phyloP scores from a whole-genome alignment of 2,113 vertebrate genomes.

The Perognathus longimembris region DNA sequence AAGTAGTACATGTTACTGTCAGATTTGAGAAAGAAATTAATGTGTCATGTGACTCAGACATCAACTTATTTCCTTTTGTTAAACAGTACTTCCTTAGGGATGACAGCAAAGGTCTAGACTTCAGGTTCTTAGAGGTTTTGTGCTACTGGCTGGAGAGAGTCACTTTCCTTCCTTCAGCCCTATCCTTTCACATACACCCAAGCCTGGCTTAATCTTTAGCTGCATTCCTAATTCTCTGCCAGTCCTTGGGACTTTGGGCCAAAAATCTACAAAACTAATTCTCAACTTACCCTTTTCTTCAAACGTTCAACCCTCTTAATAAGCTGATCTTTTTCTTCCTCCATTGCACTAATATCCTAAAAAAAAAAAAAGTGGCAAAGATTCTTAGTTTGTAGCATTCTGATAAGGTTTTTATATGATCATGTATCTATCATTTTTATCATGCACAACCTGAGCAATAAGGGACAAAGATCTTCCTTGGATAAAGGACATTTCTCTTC shows the following conservation, averaged over 20 bases:
- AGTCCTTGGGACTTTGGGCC: conserved; percentile 80
- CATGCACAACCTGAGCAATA: conserved; percentile 60
- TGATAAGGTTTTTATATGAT: conserved; percentile 45
- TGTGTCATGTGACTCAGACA: conserved; percentile 82
- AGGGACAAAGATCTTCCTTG: conserved; percentile 61
- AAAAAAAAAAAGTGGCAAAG: conserved; percentile 60
- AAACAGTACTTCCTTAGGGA: conserved; percentile 82
- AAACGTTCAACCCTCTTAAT: conserved; percentile 96
- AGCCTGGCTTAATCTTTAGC: conserved; percentile 87
- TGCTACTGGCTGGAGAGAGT: conserved; percentile 84
- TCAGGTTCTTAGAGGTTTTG: conserved; percentile 83
- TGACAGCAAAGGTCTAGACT: conserved; percentile 80
- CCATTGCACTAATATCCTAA: conserved; percentile 97
- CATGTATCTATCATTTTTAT: conserved; percentile 39
- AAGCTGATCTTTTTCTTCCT: conserved; percentile 98
- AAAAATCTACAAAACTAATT: conserved; percentile 71
- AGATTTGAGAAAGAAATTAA: conserved; percentile 82
- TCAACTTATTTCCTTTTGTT: conserved; percentile 83
- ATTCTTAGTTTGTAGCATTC: conserved; percentile 19
- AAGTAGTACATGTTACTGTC: conserved; percentile 84
- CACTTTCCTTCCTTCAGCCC: conserved; percentile 83
- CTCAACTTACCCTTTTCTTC: conserved; percentile 94
- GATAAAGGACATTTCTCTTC: conserved; percentile 49
- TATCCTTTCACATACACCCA: conserved; percentile 81
- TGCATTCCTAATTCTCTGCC: conserved; percentile 89